These are phyloP conservation scores for Noctua comes DNA, from an alignment of 2,888 invertebrate genomes.

Conservation along the genomic window DNA sequence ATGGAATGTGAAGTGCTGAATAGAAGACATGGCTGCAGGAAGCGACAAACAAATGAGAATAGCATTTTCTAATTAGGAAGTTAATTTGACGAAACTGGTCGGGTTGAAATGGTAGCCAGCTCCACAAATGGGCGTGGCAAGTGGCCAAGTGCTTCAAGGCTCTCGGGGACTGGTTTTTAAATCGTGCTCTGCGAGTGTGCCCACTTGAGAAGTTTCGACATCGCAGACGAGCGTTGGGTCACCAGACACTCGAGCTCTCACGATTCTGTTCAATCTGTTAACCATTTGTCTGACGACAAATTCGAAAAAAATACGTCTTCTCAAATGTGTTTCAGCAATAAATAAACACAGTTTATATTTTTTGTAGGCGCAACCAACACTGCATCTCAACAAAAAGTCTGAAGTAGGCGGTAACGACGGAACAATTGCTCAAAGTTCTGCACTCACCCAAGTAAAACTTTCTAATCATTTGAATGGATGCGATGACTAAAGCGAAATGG, in stretches of 20 bases:
- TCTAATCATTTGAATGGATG: conserved; percentile 37
- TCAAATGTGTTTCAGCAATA: conserved; percentile 60
- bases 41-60: conserved; percentile 26
- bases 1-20: conserved; percentile 35
- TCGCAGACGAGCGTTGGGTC: conserved; percentile 75
- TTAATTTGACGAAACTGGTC: conserved; percentile 59
- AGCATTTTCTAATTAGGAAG: conserved; percentile 67
- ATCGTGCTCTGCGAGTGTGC: conserved; percentile 79
- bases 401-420: conserved; percentile 17
- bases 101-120: conserved; percentile 74
- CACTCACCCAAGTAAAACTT: conserved; percentile 36
- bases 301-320: conserved; percentile 60
- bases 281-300: conserved; percentile 66
- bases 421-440: conserved; percentile 38
- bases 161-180: conserved; percentile 84
- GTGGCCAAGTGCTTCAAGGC: conserved; percentile 85
- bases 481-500: conserved; percentile 27
- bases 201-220: conserved; percentile 85
- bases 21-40: conserved; percentile 5
- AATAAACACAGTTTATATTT: conserved; percentile 43
- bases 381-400: conserved; percentile 25
- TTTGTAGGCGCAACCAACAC: conserved; percentile 25
- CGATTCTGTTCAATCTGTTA: conserved; percentile 72
- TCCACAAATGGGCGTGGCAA: conserved; percentile 85
- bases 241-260: conserved; percentile 70